Conservation (phyloP, 37 sponge, comb jelly and placozoan genomes). For the Chondrosia reniformis region DNA sequence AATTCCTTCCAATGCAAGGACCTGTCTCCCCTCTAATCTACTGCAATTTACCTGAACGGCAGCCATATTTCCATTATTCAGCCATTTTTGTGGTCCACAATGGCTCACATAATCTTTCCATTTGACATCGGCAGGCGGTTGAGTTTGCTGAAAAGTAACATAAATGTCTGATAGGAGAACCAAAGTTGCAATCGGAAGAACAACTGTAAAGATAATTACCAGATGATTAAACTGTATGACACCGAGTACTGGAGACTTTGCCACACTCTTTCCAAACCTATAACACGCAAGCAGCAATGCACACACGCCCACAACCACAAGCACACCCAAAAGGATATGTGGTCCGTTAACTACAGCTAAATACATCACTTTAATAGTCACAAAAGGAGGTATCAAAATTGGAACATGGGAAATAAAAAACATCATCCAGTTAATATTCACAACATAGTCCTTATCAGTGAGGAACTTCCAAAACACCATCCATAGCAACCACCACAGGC, state of each 20-base stretch:
- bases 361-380: not conserved
- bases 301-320: not conserved
- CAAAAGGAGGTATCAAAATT: not conserved
- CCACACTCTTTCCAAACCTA: not conserved
- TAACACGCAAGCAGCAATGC: not conserved
- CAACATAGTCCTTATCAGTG: no score
- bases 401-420: constrained; percentile 5
- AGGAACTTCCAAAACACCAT: constrained; percentile 13
- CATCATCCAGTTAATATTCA: not conserved
- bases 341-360: not conserved
- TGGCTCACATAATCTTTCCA: constrained; percentile 6
- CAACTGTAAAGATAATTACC: not conserved
- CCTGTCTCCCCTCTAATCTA: not conserved
- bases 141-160: not conserved
- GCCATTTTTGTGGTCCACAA: not conserved
- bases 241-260: not conserved
- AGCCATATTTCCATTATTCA: not conserved
- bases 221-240: constrained; percentile 4
- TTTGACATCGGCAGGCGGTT: not conserved
- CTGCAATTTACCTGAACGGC: not conserved
- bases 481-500: constrained; percentile 20
- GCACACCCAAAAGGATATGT: not conserved
- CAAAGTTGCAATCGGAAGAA: not conserved
- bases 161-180: not conserved
- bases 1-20: not conserved